Base-by-base conservation (phyloP, 2,797 vertebrate genomes). In the Peromyscus aztecus region DNA sequence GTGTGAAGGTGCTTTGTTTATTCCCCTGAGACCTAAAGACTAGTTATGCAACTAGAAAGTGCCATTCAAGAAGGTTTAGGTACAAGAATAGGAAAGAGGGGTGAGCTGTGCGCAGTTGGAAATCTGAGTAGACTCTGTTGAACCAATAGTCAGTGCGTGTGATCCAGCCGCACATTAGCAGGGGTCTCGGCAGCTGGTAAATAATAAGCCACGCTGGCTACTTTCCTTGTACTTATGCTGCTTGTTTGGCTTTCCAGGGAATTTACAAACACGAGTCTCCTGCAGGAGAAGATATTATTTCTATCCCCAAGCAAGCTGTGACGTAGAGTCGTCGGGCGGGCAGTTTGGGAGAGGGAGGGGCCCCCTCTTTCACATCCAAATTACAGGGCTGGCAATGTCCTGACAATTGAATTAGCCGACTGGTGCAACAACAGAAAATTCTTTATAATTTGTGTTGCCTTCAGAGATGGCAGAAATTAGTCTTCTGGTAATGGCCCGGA, bases 241-340 rank as follows among this genome's bases (percentile, higher is more conserved):
- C 43, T 82, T 78, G 23, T 86, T 90, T 77, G 65, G 69, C 31
- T 90, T 90, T 87, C 81, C 27, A 46, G 73, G 14, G 14, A 77
- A 63, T 96, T 97, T 94, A 85, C 34, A 95, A 94, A 88, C 88
- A 85, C 21, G 73, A 37, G 93, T 95, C 94, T 96, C 65, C 46
- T 61, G 21, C 27, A 21, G 37, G 85, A 90, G 90, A 83, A 61
- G 49, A 55, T 94, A 49, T 95, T 92, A 65, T 89, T 94, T 73
- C 57, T 75, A 52, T 21, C 63, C 40, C 69, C 24, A 73, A 55
- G 92, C 82, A 91, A 65, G 46, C 88, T 75, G 86, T 81, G 90
- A 84, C 46, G 17, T 57, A 73, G 77, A 91, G 9, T n/a, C 49
- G 49, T 87, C 91, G 59, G 93, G 40, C 2, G 31, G 59, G 83